These are phyloP conservation scores for Dexiosoma caninum DNA, from an alignment of 2,888 invertebrate genomes.

Conservation along the genomic window DNA sequence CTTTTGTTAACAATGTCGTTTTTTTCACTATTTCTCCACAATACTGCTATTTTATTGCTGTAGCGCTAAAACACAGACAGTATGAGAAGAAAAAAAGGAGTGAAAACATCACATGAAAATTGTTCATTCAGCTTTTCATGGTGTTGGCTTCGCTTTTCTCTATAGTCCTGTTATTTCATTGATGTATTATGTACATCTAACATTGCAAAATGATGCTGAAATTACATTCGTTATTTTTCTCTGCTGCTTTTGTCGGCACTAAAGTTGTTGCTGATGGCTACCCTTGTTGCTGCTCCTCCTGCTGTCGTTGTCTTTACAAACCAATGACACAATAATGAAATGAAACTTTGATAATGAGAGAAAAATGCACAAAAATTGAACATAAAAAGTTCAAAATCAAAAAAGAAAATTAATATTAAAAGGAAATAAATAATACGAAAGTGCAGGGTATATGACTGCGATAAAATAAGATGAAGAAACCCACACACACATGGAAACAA, in stretches of 20 bases:
- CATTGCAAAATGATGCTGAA: slow-evolving; percentile 39
- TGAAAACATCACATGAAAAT: neutral
- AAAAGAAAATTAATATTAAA: slow-evolving; percentile 29
- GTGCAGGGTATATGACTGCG: neutral
- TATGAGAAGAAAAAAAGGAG: neutral
- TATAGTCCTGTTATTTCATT: slow-evolving; percentile 52
- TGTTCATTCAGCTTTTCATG: slow-evolving; percentile 5
- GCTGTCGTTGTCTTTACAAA: slow-evolving; percentile 37
- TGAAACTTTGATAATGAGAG: slow-evolving; percentile 25
- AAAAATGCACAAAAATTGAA: neutral
- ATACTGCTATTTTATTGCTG: slow-evolving; percentile 32
- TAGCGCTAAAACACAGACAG: slow-evolving; percentile 6
- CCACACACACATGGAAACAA: neutral
- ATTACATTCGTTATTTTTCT: neutral
- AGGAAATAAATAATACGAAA: slow-evolving; percentile 15
- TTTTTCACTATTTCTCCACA: neutral
- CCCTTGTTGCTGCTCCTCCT: neutral
- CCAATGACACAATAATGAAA: slow-evolving; percentile 56
- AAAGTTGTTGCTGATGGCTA: neutral
- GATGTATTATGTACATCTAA: slow-evolving; percentile 47
- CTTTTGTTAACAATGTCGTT: neutral
- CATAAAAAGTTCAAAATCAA: neutral
- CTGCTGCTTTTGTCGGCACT: neutral
- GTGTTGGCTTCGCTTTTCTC: slow-evolving; percentile 14
- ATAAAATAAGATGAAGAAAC: neutral